These are phyloP conservation scores for Falco rusticolus DNA, from an alignment of 2,797 vertebrate species.

Conservation along the genomic window DNA sequence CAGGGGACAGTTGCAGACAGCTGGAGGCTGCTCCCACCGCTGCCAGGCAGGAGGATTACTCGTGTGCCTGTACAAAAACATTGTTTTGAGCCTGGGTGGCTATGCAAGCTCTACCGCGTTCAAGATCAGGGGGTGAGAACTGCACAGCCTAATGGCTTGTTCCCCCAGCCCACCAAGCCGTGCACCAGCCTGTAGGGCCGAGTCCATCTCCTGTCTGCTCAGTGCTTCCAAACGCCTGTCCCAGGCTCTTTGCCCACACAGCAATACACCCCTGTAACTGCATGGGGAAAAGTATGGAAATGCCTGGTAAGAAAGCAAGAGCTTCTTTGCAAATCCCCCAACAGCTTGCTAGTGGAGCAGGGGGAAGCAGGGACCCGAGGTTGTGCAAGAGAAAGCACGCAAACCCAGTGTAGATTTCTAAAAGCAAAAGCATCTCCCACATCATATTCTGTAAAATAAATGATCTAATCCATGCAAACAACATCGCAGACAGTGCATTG, in stretches of 20 bases:
- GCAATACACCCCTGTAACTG: accelerated
- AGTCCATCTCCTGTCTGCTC: accelerated
- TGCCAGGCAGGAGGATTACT: not conserved
- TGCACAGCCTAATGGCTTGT: accelerated
- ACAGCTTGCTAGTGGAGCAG: accelerated
- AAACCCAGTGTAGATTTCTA: accelerated
- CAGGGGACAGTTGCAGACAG: not conserved
- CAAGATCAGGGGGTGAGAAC: accelerated
- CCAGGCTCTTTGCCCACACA: accelerated
- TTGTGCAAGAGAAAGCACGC: accelerated
- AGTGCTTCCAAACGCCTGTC: accelerated
- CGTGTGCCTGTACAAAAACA: accelerated
- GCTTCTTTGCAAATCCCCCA: not conserved
- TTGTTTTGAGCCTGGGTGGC: accelerated
- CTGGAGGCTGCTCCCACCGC: not conserved
- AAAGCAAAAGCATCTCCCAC: not conserved
- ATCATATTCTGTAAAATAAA: accelerated
- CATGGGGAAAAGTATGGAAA: accelerated
- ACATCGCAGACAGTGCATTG: accelerated
- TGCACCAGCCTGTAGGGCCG: accelerated
- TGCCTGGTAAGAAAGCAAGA: accelerated
- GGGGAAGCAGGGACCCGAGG: not conserved
- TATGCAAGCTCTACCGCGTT: not conserved
- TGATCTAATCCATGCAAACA: not conserved
- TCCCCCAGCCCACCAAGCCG: not conserved